Conservation (phyloP, 2,113 vertebrate species). For the Montifringilla adamsi region DNA sequence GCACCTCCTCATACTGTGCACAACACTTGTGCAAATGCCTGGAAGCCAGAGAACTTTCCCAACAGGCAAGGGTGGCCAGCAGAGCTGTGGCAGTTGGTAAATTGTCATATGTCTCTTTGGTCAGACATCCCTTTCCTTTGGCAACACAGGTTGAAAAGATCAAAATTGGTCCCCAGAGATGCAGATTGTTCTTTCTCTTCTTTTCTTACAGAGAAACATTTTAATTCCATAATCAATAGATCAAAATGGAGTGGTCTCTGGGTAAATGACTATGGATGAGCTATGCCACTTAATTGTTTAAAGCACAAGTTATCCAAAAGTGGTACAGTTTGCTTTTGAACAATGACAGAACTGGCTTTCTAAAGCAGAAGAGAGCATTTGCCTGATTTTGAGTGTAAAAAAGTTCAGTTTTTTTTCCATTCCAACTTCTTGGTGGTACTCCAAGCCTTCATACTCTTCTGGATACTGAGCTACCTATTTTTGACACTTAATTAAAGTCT, state of each 20-base stretch:
- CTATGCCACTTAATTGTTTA: neutral
- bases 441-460: neutral
- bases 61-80: neutral
- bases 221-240: neutral
- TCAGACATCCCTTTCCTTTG: neutral
- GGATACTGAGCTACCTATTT: neutral
- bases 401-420: neutral
- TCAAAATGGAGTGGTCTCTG: neutral
- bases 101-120: accelerated
- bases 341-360: neutral
- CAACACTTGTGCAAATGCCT: neutral
- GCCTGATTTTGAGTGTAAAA: neutral
- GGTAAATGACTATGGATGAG: neutral
- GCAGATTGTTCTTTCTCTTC: neutral
- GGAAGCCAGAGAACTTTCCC: neutral
- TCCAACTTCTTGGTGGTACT: neutral
- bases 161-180: neutral
- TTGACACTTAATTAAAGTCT: neutral
- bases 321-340: neutral
- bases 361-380: neutral
- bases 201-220: neutral
- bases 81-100: neutral
- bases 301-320: neutral
- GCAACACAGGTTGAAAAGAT: neutral
- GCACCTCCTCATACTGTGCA: neutral